phyloP scores from a whole-genome alignment of 2,797 vertebrate genomes.

The Trichosurus vulpecula region DNA sequence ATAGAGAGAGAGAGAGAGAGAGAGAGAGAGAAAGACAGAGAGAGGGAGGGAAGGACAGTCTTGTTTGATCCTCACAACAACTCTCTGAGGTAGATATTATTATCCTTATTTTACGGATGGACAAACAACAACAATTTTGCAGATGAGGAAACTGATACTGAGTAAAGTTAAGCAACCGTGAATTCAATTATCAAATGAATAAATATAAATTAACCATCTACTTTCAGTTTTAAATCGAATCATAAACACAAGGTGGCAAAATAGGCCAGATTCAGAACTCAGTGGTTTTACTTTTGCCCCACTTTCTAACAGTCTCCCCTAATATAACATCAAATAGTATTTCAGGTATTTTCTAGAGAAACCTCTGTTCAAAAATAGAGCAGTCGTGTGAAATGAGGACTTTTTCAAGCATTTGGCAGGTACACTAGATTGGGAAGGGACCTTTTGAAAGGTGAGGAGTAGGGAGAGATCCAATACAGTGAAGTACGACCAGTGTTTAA shows the following conservation, averaged over 20 bases:
- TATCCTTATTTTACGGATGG: background rate
- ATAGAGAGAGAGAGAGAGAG: no score
- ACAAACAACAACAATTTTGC: background rate
- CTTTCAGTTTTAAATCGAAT: background rate
- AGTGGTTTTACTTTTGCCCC: background rate
- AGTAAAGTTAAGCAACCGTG: background rate
- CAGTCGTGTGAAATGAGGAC: background rate
- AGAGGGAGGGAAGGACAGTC: background rate
- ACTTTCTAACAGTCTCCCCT: background rate
- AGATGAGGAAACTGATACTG: background rate
- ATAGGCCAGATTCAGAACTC: background rate
- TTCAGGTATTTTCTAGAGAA: background rate
- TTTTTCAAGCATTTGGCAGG: constrained; percentile 29
- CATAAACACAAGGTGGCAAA: background rate
- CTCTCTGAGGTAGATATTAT: background rate
- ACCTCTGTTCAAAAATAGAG: background rate
- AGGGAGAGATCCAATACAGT: background rate
- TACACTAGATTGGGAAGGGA: constrained; percentile 4
- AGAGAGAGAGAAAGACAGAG: no score
- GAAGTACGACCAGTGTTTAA: background rate
- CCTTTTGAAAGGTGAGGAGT: constrained; percentile 20
- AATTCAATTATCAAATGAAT: background rate
- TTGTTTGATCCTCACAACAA: background rate
- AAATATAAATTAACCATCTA: background rate
- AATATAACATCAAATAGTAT: background rate